A percentile compares a stretch with the other conserved stretches of the same genome.
Evolutionary conservation across 2,888 invertebrate species (phyloP).

Genomic region (Tinea pellionella): DNA sequence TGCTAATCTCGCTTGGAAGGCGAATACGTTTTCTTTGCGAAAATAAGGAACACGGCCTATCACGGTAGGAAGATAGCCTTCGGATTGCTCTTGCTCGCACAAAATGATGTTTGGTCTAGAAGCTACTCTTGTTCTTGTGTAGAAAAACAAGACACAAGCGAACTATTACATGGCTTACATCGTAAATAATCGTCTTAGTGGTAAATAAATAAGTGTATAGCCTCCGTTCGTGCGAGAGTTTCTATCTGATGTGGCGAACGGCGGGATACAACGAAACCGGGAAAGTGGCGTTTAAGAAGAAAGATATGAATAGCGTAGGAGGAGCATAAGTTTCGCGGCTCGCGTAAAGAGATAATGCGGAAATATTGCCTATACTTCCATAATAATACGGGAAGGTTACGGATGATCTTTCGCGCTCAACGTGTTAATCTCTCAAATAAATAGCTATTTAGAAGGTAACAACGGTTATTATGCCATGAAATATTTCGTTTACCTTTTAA

Average conservation of each 20-base stretch:
- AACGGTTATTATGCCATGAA: background rate
- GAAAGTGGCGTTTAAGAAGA: conserved; percentile 58
- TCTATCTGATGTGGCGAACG: conserved; percentile 50
- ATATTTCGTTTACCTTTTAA: background rate
- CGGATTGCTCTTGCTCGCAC: conserved; percentile 15
- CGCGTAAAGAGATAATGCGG: conserved; percentile 60
- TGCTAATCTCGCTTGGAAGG: conserved; percentile 53
- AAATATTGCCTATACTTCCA: conserved; percentile 17
- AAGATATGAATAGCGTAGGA: conserved; percentile 51
- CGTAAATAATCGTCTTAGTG: conserved; percentile 62
- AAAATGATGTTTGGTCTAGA: conserved; percentile 51
- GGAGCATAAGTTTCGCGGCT: conserved; percentile 53
- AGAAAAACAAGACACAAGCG: conserved; percentile 51
- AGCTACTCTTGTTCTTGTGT: conserved; percentile 27
- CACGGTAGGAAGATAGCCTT: conserved; percentile 11
- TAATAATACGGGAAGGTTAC: conserved; percentile 5
- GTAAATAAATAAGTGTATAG: conserved; percentile 63
- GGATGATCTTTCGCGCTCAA: conserved; percentile 1
- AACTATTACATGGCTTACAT: conserved; percentile 55
- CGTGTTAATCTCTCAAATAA: conserved; percentile 6
- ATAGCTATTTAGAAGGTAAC: background rate
- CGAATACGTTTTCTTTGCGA: conserved; percentile 43
- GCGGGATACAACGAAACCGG: conserved; percentile 44
- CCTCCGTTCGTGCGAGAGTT: conserved; percentile 34
- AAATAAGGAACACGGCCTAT: conserved; percentile 25